phyloP scores from a whole-genome alignment of 2,888 invertebrate species.

The Cephus nigrinus region DNA sequence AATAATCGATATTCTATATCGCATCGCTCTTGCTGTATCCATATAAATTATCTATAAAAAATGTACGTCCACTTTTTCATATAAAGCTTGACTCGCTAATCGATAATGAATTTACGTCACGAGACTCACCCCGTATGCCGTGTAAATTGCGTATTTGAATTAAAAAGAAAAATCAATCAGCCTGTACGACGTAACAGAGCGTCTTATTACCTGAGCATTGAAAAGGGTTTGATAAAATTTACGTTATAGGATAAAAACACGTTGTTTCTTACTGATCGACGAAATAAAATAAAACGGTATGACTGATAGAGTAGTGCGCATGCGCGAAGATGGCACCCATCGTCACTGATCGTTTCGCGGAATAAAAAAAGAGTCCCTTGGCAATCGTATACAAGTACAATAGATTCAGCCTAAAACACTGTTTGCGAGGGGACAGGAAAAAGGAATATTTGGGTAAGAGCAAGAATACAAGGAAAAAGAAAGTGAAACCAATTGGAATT shows the following conservation, averaged over 20 bases:
- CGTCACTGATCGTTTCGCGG: not conserved
- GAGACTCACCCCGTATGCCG: not conserved
- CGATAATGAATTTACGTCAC: not conserved
- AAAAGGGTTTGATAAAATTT: not conserved
- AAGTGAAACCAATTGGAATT: not conserved
- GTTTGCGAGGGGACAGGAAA: not conserved
- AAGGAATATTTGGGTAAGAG: too few relatives aligned
- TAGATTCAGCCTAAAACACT: not conserved
- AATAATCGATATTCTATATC: not conserved
- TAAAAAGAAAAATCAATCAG: not conserved
- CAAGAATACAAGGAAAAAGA: too few relatives aligned
- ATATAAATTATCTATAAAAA: not conserved
- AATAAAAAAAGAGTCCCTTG: not conserved
- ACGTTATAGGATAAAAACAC: not conserved
- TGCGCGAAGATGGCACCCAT: not conserved
- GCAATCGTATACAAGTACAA: not conserved
- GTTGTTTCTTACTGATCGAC: not conserved
- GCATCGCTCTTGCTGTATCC: not conserved
- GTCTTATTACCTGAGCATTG: not conserved
- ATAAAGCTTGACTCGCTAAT: conserved; percentile 18
- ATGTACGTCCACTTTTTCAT: conserved; percentile 8
- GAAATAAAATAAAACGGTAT: not conserved
- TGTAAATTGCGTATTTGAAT: not conserved
- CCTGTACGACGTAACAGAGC: not conserved
- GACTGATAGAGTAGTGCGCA: not conserved